Base-by-base conservation (phyloP, 2,888 invertebrate genomes). In the Dasysyrphus albostriatus region DNA sequence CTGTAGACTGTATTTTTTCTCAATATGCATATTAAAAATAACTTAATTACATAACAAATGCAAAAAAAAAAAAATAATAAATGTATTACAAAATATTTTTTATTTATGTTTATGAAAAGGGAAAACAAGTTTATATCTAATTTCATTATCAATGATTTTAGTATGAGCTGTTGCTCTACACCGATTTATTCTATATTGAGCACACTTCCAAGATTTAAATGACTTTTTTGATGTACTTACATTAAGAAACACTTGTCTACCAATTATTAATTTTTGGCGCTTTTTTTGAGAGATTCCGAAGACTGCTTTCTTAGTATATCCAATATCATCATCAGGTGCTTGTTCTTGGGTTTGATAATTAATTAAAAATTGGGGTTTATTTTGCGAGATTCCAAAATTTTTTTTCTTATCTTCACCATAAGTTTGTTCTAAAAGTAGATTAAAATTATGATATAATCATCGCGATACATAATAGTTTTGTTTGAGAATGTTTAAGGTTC, bases 131-230 rank as follows among this genome's bases (percentile, higher is more conserved):
- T 88, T 89, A 83, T 90, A 91, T 80, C 89, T 89, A 32, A 91
- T 88, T 51, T 89, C 89, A 6, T 81, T 63, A 7, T 89, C 89
- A n/a, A 90, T 69, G 51, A 85, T 37, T 72, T 88, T 89, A 1
- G 89, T 90, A 32, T 84, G 81, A 0, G 90, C 90, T 44, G 89
- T 88, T 32, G 90, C 89, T 51, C 88, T 90, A 70, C 90, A 90
- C 39, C 88, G 72, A 73, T 89, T 80, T 34, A 88, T 88, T n/a
- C 87, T 88, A 72, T 89, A 89, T 76, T 87, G 88, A 8, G 89
- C 88, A 72, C 89, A 90, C 14, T 89, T 88, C 90, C 90, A 90
- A 58, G 89, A 88, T 10, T 69, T 77, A 5, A 29, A 16, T 14
- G 51, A 29, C 7, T 61, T 74, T 42, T 73, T 74, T n/a, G 83